Percentiles rank a stretch among this genome's conserved stretches.
These are phyloP conservation scores for Acronicta psi DNA, from an alignment of 2,888 invertebrate species.

Conservation along the genomic window DNA sequence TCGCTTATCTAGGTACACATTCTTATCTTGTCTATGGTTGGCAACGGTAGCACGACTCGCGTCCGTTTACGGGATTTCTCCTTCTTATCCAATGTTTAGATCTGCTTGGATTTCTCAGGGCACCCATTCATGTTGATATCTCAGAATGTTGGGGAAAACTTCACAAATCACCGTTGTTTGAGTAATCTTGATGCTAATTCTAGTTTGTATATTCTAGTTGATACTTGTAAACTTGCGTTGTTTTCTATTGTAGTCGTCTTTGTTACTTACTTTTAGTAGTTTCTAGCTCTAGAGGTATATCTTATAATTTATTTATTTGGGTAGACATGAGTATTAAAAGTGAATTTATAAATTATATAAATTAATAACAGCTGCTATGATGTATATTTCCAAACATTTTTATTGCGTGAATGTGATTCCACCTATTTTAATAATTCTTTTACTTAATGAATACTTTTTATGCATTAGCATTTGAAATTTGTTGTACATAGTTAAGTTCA, in stretches of 20 bases:
- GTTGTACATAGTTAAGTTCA: too few species aligned
- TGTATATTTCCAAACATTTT: too few species aligned
- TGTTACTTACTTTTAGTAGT: too few species aligned
- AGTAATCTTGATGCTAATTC: slow-evolving; percentile 42
- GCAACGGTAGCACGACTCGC: slow-evolving; percentile 62
- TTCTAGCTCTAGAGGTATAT: neutral
- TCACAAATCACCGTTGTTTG: slow-evolving; percentile 28
- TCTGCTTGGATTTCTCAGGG: slow-evolving; percentile 58
- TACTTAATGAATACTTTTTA: too few species aligned
- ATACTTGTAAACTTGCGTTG: neutral
- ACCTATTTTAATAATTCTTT: too few species aligned
- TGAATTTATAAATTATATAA: too few species aligned
- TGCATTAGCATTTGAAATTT: too few species aligned
- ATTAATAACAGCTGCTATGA: too few species aligned
- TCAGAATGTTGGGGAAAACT: slow-evolving; percentile 35
- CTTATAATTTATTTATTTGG: too few species aligned
- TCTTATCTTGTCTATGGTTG: slow-evolving; percentile 63
- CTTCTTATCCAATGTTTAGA: slow-evolving; percentile 56
- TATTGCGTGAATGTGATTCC: too few species aligned
- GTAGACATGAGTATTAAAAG: too few species aligned
- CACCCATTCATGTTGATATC: slow-evolving; percentile 54
- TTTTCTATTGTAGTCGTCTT: neutral
- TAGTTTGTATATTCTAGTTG: slow-evolving; percentile 11
- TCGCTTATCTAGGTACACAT: slow-evolving; percentile 59
- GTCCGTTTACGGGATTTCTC: slow-evolving; percentile 61